Percentiles rank a stretch among this genome's conserved stretches.
These are phyloP conservation scores for Orgyia antiqua DNA, from an alignment of 2,888 invertebrate genomes.

Conservation along the genomic window DNA sequence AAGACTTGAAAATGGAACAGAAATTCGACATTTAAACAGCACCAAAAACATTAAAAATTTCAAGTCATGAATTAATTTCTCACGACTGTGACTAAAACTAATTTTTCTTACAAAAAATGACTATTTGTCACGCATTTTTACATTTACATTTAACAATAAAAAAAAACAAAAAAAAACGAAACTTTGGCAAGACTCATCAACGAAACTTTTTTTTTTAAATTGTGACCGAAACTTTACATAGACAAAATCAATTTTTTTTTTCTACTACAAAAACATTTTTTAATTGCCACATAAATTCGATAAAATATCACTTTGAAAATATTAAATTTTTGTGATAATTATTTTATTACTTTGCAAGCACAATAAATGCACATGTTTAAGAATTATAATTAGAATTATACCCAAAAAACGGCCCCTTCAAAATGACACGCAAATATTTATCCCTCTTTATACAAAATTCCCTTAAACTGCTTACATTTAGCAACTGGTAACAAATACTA, in stretches of 20 bases:
- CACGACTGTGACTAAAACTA: constrained; percentile 1
- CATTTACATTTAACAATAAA: constrained; percentile 19
- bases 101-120: constrained; percentile 31
- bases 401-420: background rate
- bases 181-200: constrained; percentile 58
- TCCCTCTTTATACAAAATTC: background rate
- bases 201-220: constrained; percentile 19
- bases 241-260: constrained; percentile 5
- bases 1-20: constrained; percentile 9
- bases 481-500: too few relatives aligned
- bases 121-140: constrained; percentile 26
- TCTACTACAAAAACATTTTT: constrained; percentile 13
- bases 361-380: background rate
- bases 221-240: constrained; percentile 37
- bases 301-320: constrained; percentile 56
- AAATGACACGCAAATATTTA: background rate
- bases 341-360: background rate
- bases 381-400: background rate
- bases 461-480: too few relatives aligned
- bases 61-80: constrained; percentile 17
- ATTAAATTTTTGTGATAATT: constrained; percentile 11
- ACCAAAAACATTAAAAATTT: too few relatives aligned
- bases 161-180: constrained; percentile 20
- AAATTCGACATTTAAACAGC: too few relatives aligned
- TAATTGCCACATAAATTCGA: constrained; percentile 72